Base-by-base conservation (phyloP, 2,888 invertebrate species). In the Patella ulyssiponensis region DNA sequence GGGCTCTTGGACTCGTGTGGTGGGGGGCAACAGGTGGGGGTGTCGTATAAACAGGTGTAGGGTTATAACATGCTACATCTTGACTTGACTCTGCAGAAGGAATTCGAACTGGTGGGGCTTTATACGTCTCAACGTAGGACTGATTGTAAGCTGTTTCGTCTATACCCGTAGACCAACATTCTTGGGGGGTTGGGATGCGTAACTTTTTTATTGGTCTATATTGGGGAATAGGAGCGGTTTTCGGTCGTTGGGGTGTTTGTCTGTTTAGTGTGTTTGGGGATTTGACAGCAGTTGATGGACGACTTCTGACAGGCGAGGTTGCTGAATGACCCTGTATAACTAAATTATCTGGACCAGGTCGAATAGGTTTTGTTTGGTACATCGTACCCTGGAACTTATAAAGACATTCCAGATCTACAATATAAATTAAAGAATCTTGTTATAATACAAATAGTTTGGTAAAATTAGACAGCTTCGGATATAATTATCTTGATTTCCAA, bases 391-490 rank as follows among this genome's bases (percentile, higher is more conserved):
- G 78, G 78, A 81, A 88, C 69, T 84, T 81, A 80, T 87, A 88
- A 78, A 87, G 79, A 7, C 86, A 85, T 78, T 88, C 87, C 17
- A 85, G 69, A 71, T 88, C 87, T 88, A 84, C 51, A 83, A 82
- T 71, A 73, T 0, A 44, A 44, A 9, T 44, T 9, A 44, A 44
- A 44, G 44, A 44, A 44, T 44, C 9, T 7, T 44, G 44, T 44
- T 9, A 44, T 44, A 33, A 44, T 44, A 44, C 44, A 44, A 44
- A 44, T 9, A 0, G 44, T 69, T 20, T 69, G 69, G 14, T 27
- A 14, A 27, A 69, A 20, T 27, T 69, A 14, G 15, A 7, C 27
- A 27, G 20, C 69, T 20, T 20, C 23, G 23, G 5, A 69, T n/a
- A 27, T 69, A 69, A 69, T 69, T 14, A 69, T 69, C 20, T 14